phyloP scores from a whole-genome alignment of 2,888 invertebrate species.

The Pharmacophagus antenor region DNA sequence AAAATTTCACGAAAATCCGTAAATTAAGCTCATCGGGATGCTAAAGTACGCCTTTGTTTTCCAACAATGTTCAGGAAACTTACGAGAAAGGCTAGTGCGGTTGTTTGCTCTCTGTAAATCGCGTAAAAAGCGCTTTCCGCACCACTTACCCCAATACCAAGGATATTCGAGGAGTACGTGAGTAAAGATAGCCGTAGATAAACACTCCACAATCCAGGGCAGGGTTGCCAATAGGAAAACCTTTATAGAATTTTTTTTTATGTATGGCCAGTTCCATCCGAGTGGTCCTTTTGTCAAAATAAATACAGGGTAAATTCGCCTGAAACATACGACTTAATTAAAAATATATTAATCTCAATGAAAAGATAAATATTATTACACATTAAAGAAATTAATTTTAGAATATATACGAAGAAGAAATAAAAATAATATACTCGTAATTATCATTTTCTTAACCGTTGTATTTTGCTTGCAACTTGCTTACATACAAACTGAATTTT shows the following conservation, averaged over 20 bases:
- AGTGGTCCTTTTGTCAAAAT: slow-evolving; percentile 74
- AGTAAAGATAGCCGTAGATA: slow-evolving; percentile 64
- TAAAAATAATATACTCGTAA: too few species aligned
- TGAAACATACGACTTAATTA: slow-evolving; percentile 47
- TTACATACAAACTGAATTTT: too few species aligned
- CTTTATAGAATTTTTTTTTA: slow-evolving; percentile 69
- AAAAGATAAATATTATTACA: too few species aligned
- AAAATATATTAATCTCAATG: too few species aligned
- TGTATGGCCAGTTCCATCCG: slow-evolving; percentile 75
- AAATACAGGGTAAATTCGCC: slow-evolving; percentile 73
- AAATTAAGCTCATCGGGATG: slow-evolving; percentile 11
- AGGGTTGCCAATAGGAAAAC: slow-evolving; percentile 75
- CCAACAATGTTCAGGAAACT: slow-evolving; percentile 16
- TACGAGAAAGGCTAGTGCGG: slow-evolving; percentile 1
- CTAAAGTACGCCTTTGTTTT: slow-evolving; percentile 14
- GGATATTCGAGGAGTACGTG: slow-evolving; percentile 69
- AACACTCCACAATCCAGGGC: slow-evolving; percentile 74
- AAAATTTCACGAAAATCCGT: neutral
- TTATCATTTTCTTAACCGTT: too few species aligned
- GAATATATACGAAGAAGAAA: too few species aligned
- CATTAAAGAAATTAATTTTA: too few species aligned
- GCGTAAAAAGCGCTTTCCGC: slow-evolving; percentile 28
- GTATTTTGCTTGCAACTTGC: too few species aligned
- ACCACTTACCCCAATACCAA: slow-evolving; percentile 75
- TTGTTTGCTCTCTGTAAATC: slow-evolving; percentile 24